phyloP scores from a whole-genome alignment of 2,113 vertebrate species.

The Antigone vipio region DNA sequence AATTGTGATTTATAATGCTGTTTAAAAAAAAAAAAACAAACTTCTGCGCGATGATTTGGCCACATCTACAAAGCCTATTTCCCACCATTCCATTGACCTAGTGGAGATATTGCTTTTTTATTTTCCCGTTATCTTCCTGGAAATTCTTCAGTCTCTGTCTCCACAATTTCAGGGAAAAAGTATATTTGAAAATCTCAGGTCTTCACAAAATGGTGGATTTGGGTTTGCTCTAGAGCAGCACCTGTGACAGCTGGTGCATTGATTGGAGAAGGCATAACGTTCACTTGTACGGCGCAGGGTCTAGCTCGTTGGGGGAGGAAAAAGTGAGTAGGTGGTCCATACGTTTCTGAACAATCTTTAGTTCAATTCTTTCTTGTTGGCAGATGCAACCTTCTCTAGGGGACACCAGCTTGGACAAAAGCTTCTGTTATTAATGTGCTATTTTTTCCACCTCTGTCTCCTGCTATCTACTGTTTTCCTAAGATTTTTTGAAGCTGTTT shows the following conservation, averaged over 20 bases:
- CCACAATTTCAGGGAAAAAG: fast-evolving
- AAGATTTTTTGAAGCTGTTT: background rate
- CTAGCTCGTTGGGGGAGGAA: background rate
- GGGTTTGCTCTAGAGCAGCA: background rate
- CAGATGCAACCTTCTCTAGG: background rate
- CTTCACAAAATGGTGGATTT: background rate
- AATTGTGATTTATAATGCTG: background rate
- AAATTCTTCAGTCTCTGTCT: background rate
- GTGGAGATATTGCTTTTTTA: background rate
- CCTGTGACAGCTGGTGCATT: background rate
- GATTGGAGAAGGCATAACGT: fast-evolving
- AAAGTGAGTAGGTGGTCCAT: background rate
- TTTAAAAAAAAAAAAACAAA: background rate
- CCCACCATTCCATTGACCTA: background rate
- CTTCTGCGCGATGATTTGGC: background rate
- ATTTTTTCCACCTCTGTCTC: background rate
- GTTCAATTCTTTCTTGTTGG: background rate
- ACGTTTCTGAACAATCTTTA: background rate
- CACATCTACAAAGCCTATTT: background rate
- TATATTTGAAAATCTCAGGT: background rate
- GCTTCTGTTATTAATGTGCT: background rate
- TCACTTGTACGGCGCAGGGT: background rate
- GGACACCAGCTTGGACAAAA: background rate
- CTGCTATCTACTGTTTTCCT: background rate
- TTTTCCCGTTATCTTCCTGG: background rate